These are phyloP conservation scores for Percopsis omiscomaycus DNA, from an alignment of 2,797 vertebrate genomes.

Conservation along the genomic window DNA sequence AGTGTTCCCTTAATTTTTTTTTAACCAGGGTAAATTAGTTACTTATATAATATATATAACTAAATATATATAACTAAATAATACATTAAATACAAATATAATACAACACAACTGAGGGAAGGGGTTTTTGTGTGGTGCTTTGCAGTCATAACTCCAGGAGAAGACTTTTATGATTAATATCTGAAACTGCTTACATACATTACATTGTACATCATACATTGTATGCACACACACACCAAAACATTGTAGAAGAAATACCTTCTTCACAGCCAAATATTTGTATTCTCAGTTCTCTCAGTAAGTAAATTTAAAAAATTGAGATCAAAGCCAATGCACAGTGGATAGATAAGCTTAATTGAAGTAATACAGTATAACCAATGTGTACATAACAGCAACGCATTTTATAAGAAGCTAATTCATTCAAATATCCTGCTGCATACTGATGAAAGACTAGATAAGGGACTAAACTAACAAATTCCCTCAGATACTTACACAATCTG, in stretches of 20 bases:
- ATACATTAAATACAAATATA: too few relatives aligned
- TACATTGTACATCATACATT: not conserved
- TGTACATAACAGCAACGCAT: conserved; percentile 25
- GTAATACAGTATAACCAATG: conserved; percentile 4
- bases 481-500: conserved; percentile 47
- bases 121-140: too few relatives aligned
- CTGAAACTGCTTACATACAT: too few relatives aligned
- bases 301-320: not conserved
- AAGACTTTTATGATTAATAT: too few relatives aligned
- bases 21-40: too few relatives aligned
- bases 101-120: too few relatives aligned
- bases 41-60: too few relatives aligned
- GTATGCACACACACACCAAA: not conserved
- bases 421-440: conserved; percentile 53
- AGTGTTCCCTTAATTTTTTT: too few relatives aligned
- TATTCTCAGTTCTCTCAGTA: conserved; percentile 3
- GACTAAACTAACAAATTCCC: conserved; percentile 63
- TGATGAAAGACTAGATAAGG: conserved; percentile 66
- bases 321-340: conserved; percentile 14
- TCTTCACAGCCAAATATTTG: not conserved
- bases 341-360: conserved; percentile 12
- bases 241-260: not conserved
- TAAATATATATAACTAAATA: too few relatives aligned
- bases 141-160: too few relatives aligned
- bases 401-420: conserved; percentile 57